Base-by-base conservation (phyloP, 2,888 invertebrate genomes). In the Luperina testacea region DNA sequence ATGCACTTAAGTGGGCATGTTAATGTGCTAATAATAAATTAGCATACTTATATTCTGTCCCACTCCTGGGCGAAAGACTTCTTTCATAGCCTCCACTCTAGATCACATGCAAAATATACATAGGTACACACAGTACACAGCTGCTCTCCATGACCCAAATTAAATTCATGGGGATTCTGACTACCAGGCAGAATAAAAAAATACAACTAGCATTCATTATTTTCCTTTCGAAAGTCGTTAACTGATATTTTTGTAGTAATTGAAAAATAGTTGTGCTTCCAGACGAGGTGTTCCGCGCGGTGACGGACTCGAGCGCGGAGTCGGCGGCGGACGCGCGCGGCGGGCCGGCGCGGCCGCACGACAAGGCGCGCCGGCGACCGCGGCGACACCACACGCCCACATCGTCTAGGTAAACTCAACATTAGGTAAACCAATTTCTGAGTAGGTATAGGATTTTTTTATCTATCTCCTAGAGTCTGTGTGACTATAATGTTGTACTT, bases 301-400 rank as follows among this genome's bases (percentile, higher is more conserved):
- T 94, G 88, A 95, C 96, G 69, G 96, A 96, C 90, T 94, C 96
- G 27, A 95, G 96, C 87, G 95, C 95, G 77, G 96, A 95, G 92
- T 95, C 95, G 0, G 93, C 92, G 85, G 84, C 87, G 85, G 83
- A 91, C 87, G 90, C 88, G 82, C 90, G 90, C 77, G 89, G 89
- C 81, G 61, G 84, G 78, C 88, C 84, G 38, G 74, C 42, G 83
- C 85, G 87, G 73, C 85, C 81, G 90, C 88, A 88, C 92, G 90
- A 93, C 91, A 89, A 92, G 91, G 88, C 91, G 88, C 89, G 94
- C 5, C 92, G 93, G 72, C 91, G 95, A 7, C 90, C 93, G 84
- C 91, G 95, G 15, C 88, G 95, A 0, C 95, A 94, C 64, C 95
- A 95, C 92, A 88, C 94, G 88, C 94, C 95, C 77, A 88, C 94